Evolutionary conservation across 2,888 invertebrate genomes (phyloP).

Genomic region (Drosophila mimetica): DNA sequence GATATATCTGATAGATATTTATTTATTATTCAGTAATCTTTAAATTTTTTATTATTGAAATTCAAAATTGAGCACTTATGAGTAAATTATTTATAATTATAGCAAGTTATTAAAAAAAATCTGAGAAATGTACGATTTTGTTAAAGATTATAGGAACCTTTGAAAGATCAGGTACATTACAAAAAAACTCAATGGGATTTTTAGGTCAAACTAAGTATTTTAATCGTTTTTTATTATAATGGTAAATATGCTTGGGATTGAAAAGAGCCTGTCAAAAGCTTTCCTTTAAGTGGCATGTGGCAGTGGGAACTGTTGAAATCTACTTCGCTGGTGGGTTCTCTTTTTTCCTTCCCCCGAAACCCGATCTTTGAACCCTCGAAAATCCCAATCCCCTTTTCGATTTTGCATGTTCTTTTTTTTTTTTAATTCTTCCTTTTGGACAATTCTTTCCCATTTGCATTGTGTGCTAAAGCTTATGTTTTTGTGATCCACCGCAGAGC

Average conservation of each 20-base stretch:
- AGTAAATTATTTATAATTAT: too few species aligned
- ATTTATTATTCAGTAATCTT: too few species aligned
- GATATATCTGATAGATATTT: background rate
- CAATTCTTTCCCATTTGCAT: too few species aligned
- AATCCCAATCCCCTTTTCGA: constrained; percentile 13
- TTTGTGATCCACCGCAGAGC: constrained; percentile 5
- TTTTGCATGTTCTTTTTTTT: constrained; percentile 17
- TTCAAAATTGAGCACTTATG: too few species aligned
- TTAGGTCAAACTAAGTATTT: too few species aligned
- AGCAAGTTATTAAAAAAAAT: too few species aligned
- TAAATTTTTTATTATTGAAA: too few species aligned
- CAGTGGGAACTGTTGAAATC: constrained; percentile 10
- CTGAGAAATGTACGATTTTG: too few species aligned
- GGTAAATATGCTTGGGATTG: background rate
- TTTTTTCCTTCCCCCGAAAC: background rate
- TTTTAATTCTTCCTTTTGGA: background rate
- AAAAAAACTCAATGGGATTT: background rate
- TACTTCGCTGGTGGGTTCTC: constrained; percentile 1
- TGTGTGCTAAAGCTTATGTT: background rate
- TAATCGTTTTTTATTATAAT: background rate
- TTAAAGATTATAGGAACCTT: too few species aligned
- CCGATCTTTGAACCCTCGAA: background rate
- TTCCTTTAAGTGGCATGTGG: constrained; percentile 2
- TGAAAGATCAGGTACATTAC: too few species aligned
- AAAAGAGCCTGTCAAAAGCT: background rate